Percentiles rank a stretch among this genome's conserved stretches.
Conservation (phyloP, 2,113 vertebrate species). For the Spea multiplicata region DNA sequence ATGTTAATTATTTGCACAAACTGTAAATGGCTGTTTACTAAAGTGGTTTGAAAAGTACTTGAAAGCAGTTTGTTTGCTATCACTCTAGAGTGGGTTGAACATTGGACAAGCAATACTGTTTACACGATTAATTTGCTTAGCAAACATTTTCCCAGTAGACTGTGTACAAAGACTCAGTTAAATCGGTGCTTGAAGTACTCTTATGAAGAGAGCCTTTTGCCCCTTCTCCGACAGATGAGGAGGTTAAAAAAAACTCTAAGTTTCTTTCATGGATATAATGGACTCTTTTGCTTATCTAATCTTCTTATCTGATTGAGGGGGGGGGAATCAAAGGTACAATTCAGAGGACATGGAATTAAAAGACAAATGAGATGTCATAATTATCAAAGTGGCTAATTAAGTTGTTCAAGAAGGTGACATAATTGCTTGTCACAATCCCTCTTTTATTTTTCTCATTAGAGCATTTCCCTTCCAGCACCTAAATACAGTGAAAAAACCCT, state of each 20-base stretch:
- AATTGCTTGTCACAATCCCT: conserved; percentile 86
- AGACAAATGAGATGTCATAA: conserved; percentile 86
- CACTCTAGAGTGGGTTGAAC: conserved; percentile 59
- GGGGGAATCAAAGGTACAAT: conserved; percentile 74
- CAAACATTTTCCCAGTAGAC: conserved; percentile 58
- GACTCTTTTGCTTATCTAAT: conserved; percentile 75
- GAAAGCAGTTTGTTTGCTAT: conserved; percentile 66
- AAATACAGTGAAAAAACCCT: conserved; percentile 56
- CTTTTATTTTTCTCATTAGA: conserved; percentile 78
- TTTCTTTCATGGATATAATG: conserved; percentile 71
- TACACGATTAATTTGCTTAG: conserved; percentile 73
- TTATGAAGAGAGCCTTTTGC: conserved; percentile 64
- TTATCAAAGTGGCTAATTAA: conserved; percentile 86
- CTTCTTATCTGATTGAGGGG: conserved; percentile 69
- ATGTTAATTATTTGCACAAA: conserved; percentile 62
- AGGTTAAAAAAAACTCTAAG: conserved; percentile 64
- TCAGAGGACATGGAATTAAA: conserved; percentile 75
- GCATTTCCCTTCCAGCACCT: conserved; percentile 64
- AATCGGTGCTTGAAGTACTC: conserved; percentile 64
- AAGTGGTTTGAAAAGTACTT: conserved; percentile 65
- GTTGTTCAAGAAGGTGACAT: conserved; percentile 81
- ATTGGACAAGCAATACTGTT: conserved; percentile 63
- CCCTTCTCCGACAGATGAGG: conserved; percentile 64
- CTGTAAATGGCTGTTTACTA: conserved; percentile 58
- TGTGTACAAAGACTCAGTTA: conserved; percentile 57